phyloP scores from a whole-genome alignment of 2,113 vertebrate genomes.

The Lampris incognitus region DNA sequence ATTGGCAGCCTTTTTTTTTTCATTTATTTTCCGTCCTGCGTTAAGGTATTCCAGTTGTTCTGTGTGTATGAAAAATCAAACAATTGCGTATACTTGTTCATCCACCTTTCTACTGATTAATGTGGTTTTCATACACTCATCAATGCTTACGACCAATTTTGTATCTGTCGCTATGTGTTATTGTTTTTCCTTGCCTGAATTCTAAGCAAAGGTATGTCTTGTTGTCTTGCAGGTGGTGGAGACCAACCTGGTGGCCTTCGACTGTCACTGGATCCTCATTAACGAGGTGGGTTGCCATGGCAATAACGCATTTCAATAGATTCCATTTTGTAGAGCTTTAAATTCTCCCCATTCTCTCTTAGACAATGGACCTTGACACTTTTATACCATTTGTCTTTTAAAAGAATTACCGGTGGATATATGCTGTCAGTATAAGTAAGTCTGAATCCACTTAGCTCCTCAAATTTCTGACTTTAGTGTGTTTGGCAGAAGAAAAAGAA shows the following conservation, averaged over 20 bases:
- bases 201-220: constrained; percentile 61
- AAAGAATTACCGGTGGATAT: background rate
- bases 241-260: constrained; percentile 98
- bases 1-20: too few species aligned
- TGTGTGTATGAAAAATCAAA: too few species aligned
- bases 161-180: background rate
- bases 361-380: background rate
- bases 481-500: constrained; percentile 2
- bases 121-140: too few species aligned
- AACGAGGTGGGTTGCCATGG: constrained; percentile 90
- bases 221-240: constrained; percentile 93
- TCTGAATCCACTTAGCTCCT: constrained; percentile 3
- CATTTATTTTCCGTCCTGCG: too few species aligned
- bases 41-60: too few species aligned
- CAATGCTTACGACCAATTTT: background rate
- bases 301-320: constrained; percentile 36
- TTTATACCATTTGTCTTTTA: background rate
- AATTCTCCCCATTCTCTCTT: constrained; percentile 44
- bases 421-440: background rate
- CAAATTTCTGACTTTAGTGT: background rate
- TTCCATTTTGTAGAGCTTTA: constrained; percentile 15
- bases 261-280: constrained; percentile 99
- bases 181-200: background rate
- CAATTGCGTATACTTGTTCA: too few species aligned
- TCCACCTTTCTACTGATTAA: too few species aligned